Evolutionary conservation across 2,888 invertebrate genomes (phyloP), one percentile per base, ranked within the genome.

Genomic region (Nemapogon koenigi): DNA sequence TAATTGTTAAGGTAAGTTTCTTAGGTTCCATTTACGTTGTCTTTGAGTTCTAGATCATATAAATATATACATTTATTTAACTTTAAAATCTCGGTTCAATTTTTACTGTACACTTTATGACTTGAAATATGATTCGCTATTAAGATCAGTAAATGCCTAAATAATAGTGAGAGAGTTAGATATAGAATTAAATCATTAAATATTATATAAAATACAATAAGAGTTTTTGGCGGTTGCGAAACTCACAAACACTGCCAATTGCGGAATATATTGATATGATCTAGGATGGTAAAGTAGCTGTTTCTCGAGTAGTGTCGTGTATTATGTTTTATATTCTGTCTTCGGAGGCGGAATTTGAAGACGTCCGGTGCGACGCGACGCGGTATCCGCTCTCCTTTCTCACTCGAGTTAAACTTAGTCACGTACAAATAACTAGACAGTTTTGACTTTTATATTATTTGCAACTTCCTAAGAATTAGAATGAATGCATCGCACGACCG

Each of bases 391-490:
- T 46, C 37, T 28, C 48, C 48, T 51, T 50, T 44, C 58, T 57
- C 59, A 55, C 35, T 16, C 48, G 59, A 64, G 61, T 72, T 60
- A 57, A 68, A 72, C 62, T 70, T 75, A 72, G 71, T 70, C 68
- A 63, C 63, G 68, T 75, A 66, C 61, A 68, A 65, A 65, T 66
- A 65, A 59, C 72, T 76, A 76, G 76, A 71, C 73, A 66, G 69
- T 68, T 72, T 72, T 68, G 57, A 75, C 65, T 62, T 73, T 72
- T 62, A 35, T 38, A 71, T 78, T 57, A 75, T 78, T 78, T 78
- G 76, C 78, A 69, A 69, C 75, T 76, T 76, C 76, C 75, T 75
- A 73, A 73, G 66, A 72, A 65, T 73, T 73, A 75, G 73, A 68
- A 67, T 63, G 75, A 75, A 73, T 70, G 75, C 70, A 72, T 73